Evolutionary conservation across 2,888 invertebrate species (phyloP), one percentile per base, ranked within the genome.

Genomic region (Cheilosia soror): DNA sequence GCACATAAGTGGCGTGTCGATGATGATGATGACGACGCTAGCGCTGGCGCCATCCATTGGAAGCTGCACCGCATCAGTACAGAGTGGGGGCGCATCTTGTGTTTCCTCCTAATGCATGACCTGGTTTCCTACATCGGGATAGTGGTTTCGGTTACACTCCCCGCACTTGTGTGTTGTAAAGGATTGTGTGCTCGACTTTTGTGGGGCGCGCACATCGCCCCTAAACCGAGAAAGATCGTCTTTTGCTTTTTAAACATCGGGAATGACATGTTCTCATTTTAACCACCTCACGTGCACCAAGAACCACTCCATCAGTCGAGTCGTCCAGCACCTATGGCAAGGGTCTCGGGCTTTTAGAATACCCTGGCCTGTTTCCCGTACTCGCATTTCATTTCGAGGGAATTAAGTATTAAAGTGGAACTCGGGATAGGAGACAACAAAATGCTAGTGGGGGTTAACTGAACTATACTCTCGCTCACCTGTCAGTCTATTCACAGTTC

Each of bases 401-500:
- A 72, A 73, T 78, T 78, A 73, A 78, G 27, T 68, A 72, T 71
- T 62, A 33, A 83, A 78, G 51, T 53, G 51, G 42, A 31, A 65
- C 69, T 55, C 11, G 15, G 51, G 51, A 57, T 29, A 42, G 55
- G 40, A 40, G 9, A 69, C 62, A 77, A 27, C 53, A 27, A n/a
- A 40, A 25, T 20, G 55, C 15, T 37, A 53, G 47, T 47, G 15
- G n/a, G n/a, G n/a, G 63, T 11, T 13, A 5, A 55, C 33, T 33
- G 31, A 33, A 4, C 5, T 33, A 20, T 20, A 20, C 6, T 20
- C 33, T 84, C 87, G 88, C 89, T 88, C 90, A 92, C 92, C 96
- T 85, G 97, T 97, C 89, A 97, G 93, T 88, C 95, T 94, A 93
- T 97, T 96, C 78, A 95, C 94, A 25, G 97, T 96, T 72, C 96